Evolutionary conservation across 1,140 invertebrate species (phyloP).

Genomic region (Plutomurus gul): DNA sequence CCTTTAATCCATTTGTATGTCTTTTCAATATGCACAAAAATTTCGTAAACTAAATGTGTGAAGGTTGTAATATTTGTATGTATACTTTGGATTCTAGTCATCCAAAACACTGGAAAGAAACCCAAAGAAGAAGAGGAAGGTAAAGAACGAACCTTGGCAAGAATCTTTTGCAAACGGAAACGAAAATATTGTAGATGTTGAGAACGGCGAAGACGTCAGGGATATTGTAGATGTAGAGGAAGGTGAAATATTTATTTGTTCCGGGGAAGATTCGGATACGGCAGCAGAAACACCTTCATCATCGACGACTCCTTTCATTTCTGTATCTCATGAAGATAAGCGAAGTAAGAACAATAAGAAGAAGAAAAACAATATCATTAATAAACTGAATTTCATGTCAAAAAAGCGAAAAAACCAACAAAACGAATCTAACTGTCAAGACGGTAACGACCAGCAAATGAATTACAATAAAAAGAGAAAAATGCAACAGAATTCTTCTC

Average conservation of each 20-base stretch:
- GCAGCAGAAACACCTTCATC: background rate
- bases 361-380: background rate
- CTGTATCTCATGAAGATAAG: background rate
- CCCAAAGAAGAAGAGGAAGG: background rate
- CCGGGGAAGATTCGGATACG: background rate
- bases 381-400: background rate
- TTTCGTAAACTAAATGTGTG: no score
- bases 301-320: background rate
- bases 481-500: background rate
- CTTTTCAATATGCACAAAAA: background rate
- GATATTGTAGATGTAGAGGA: background rate
- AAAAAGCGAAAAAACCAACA: slow-evolving; percentile 20
- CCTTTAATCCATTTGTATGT: slow-evolving; percentile 52
- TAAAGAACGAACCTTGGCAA: background rate
- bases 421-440: background rate
- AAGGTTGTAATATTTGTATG: background rate
- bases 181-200: background rate
- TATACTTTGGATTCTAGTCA: background rate
- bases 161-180: background rate
- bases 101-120: background rate
- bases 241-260: background rate
- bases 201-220: background rate
- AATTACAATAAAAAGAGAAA: background rate
- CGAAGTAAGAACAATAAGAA: background rate
- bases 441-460: background rate